Conservation (phyloP, 2,113 vertebrate genomes). For the Psittacula cyanocephala region DNA sequence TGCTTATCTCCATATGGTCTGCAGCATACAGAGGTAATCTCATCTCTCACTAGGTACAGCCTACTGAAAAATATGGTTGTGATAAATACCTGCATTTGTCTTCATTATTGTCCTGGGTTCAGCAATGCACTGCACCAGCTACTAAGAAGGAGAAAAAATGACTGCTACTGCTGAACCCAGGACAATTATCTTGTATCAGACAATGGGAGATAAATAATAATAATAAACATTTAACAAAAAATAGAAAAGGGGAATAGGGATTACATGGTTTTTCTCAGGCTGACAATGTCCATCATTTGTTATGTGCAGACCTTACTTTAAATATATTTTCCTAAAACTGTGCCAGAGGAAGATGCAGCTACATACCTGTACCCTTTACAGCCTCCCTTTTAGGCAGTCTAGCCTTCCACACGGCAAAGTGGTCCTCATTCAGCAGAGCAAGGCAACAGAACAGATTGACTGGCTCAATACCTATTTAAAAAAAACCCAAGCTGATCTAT, state of each 20-base stretch:
- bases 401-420: not conserved
- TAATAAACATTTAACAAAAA: not conserved
- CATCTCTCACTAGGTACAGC: not conserved
- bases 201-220: not conserved
- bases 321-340: not conserved
- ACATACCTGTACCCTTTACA: not conserved
- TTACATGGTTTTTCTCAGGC: not conserved
- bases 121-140: no score
- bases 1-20: not conserved
- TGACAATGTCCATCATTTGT: not conserved
- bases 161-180: no score
- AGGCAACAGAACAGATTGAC: not conserved
- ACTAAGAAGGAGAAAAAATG: no score
- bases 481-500: not conserved
- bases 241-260: not conserved
- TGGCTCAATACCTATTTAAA: not conserved
- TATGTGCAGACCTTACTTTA: not conserved
- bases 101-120: not conserved
- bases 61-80: not conserved
- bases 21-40: not conserved
- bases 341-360: not conserved
- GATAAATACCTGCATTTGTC: not conserved
- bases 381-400: not conserved
- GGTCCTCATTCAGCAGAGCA: not conserved
- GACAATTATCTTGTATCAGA: not conserved